These are phyloP conservation scores for Hydrochoerus hydrochaeris DNA, from an alignment of 2,113 vertebrate species.

Conservation along the genomic window DNA sequence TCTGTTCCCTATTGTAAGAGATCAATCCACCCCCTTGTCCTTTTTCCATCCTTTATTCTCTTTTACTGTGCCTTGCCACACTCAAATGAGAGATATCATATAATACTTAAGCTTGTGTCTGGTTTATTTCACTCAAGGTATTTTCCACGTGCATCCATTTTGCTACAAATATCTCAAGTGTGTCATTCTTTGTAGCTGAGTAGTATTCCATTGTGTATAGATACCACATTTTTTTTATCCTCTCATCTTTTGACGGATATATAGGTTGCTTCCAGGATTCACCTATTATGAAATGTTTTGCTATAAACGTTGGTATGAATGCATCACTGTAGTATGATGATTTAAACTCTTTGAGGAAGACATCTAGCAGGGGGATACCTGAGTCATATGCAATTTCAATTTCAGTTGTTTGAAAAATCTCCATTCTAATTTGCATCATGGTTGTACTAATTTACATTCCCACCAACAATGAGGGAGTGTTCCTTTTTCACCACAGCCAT, in stretches of 20 bases:
- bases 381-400: not conserved
- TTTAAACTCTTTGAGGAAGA: not conserved
- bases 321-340: not conserved
- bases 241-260: not conserved
- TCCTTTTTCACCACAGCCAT: not conserved
- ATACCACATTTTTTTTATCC: not conserved
- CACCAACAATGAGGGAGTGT: not conserved
- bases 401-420: not conserved
- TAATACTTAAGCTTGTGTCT: not conserved
- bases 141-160: not conserved
- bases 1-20: not conserved
- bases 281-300: not conserved
- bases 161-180: not conserved
- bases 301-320: not conserved
- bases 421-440: not conserved
- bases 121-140: not conserved
- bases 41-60: not conserved
- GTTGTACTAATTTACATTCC: not conserved
- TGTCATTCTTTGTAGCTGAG: not conserved
- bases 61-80: not conserved
- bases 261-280: not conserved
- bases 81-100: not conserved
- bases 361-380: not conserved
- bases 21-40: not conserved
- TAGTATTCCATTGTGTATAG: not conserved